Evolutionary conservation across 2,113 vertebrate species (phyloP), one percentile per base, ranked within the genome.

Genomic region (Haplochromis vanheusdeni): DNA sequence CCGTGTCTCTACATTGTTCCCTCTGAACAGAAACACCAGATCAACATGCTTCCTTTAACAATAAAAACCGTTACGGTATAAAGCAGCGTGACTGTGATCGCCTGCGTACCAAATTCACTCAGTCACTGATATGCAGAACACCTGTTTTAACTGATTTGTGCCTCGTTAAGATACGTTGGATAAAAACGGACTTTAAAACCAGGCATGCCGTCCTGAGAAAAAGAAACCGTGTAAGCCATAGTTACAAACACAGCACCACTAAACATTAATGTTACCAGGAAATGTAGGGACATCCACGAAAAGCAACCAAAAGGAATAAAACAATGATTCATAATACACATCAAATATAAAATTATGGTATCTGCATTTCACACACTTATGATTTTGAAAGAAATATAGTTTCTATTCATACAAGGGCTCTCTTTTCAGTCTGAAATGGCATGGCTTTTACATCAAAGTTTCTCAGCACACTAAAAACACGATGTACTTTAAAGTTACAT

Each of bases 221-320:
- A 58, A 37, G 80, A 83, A 73, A 73, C 21, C 4, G 82, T 9
- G 82, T 68, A 85, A 86, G 81, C 83, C 79, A 89, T 40, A 85
- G 56, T 82, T 86, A 94, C 89, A 83, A 93, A 89, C 86, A 94
- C 90, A 82, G 83, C 86, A 94, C 91, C 82, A 68, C 82, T 85
- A 91, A 87, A 92, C 85, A 13, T 81, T 35, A 89, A 90, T 42
- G 75, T 56, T 35, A 86, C 79, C 42, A 31, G 42, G 35, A 33
- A 62, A 85, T 80, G 5, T 2, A 75, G 75, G 37, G 89, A 90
- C 77, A 58, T 26, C 89, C 81, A 87, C 14, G 68, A 80, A 75
- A 77, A 81, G 52, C 77, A 86, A 89, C 51, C 47, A 12, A 70
- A 56, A 82, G 23, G 49, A 84, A 28, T 77, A 81, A 86, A 84